phyloP scores from a whole-genome alignment of 2,797 vertebrate genomes.

The Octomys mimax region DNA sequence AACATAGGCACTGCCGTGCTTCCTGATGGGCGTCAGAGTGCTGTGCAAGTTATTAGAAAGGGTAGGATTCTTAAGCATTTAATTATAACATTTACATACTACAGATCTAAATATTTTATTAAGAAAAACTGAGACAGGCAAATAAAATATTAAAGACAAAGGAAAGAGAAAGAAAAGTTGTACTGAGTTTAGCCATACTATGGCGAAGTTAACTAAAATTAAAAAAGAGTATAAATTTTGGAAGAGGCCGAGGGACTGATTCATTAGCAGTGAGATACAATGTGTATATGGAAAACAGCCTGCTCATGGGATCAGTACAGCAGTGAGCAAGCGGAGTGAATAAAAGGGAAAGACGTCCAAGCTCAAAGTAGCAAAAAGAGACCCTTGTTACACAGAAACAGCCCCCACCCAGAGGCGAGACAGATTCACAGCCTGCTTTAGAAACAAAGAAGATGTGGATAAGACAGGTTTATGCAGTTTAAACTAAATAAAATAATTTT shows the following conservation, averaged over 20 bases:
- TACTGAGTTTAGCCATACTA: neutral
- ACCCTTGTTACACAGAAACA: neutral
- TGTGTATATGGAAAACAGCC: neutral
- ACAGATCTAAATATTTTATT: neutral
- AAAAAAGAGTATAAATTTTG: constrained; percentile 7
- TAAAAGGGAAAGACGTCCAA: neutral
- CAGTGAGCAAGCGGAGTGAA: neutral
- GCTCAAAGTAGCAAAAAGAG: constrained; percentile 4
- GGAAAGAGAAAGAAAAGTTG: neutral
- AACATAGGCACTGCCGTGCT: neutral
- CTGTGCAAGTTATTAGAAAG: neutral
- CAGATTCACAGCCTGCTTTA: neutral
- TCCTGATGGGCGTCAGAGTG: neutral
- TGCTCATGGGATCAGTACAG: neutral
- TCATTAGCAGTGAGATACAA: neutral
- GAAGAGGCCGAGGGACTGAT: neutral
- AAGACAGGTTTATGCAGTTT: neutral
- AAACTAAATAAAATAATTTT: constrained; percentile 8
- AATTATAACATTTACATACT: constrained; percentile 2
- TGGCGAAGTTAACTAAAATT: constrained; percentile 18
- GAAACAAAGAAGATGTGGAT: neutral
- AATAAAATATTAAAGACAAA: neutral
- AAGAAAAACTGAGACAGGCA: neutral
- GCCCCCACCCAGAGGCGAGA: no score
- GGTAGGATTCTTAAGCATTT: neutral